Evolutionary conservation across 2,888 invertebrate genomes (phyloP), one percentile per base, ranked within the genome.

Genomic region (Brachyopa scutellaris): DNA sequence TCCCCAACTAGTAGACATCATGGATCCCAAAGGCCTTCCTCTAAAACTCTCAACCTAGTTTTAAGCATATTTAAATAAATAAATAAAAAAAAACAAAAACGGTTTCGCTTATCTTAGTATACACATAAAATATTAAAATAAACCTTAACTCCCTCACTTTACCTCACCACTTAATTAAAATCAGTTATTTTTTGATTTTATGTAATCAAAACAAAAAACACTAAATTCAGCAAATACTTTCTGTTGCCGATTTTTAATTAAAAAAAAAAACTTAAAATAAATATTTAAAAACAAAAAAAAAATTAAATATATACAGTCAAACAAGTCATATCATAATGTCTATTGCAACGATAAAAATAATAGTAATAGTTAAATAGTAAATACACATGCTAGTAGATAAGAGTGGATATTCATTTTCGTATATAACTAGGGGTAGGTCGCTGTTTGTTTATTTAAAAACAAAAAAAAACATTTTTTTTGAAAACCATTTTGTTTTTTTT

Each of bases 61-160:
- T 64, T 76, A 76, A 77, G 80, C 64, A 66, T 82, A 66, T 53
- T 53, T 36, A 36, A 49, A 45, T 86, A 87, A 85, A 76, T 84
- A 84, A 85, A n/a, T n/a, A n/a, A n/a, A n/a, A n/a, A n/a, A n/a
- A n/a, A n/a, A n/a, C n/a, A n/a, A n/a, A n/a, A n/a, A 85, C 88
- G 88, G 88, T 88, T 88, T 88, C 88, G 88, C 88, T 86, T 76
- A 57, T 69, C 70, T 76, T 78, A 78, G 66, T 62, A 78, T 67
- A 78, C 66, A 82, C 29, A 66, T 29, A 64, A 26, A 42, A 17
- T 26, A 66, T 21, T 59, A 9, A 73, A 31, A 38, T 21, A 31
- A 73, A 31, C 51, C 38, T 55, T 40, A 23, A 47, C 15, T 40
- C 38, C 29, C 7, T 61, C 61, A 57, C 31, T 33, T 51, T 31